A percentile compares a stretch with the other conserved stretches of the same genome.
phyloP scores from a whole-genome alignment of 2,888 invertebrate species.

The Auanema freiburgensis region DNA sequence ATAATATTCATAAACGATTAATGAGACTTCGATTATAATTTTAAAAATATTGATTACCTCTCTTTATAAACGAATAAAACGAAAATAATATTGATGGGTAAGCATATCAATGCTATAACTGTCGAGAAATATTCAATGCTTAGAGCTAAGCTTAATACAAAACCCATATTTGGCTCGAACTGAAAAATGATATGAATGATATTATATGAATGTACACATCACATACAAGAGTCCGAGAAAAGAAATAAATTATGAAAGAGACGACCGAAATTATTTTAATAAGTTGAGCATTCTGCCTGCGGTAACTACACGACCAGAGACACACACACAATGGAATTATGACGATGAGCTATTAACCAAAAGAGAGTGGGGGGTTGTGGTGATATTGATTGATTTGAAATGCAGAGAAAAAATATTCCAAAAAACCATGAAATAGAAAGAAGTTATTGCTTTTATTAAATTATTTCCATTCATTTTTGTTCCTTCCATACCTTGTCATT shows the following conservation, averaged over 20 bases:
- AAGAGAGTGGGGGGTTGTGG: not conserved
- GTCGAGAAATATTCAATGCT: constrained; percentile 42
- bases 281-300: not conserved
- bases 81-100: constrained; percentile 48
- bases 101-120: constrained; percentile 35
- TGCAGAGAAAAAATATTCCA: too few species aligned
- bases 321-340: not conserved
- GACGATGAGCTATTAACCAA: not conserved
- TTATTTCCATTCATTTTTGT: too few species aligned
- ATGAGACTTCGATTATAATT: constrained; percentile 11
- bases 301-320: not conserved
- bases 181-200: not conserved
- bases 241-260: not conserved
- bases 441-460: too few species aligned
- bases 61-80: constrained; percentile 38
- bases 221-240: not conserved
- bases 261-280: too few species aligned
- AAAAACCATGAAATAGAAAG: too few species aligned
- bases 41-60: constrained; percentile 19
- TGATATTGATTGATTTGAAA: too few species aligned
- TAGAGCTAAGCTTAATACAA: constrained; percentile 23
- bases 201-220: not conserved
- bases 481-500: too few species aligned
- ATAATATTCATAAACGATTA: too few species aligned
- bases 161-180: not conserved